Conservation (phyloP, 2,888 invertebrate species). For the Phyto melanocephala region DNA sequence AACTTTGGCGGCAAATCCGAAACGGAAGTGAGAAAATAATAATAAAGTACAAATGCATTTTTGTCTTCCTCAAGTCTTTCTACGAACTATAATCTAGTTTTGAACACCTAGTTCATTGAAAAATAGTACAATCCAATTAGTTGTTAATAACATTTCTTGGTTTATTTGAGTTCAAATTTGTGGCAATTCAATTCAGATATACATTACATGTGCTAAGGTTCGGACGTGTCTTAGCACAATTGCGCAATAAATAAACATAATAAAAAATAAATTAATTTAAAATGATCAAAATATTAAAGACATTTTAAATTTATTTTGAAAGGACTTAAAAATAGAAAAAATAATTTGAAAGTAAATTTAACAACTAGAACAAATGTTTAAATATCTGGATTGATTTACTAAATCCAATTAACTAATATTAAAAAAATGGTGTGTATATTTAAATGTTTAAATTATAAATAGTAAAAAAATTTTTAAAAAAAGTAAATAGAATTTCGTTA, state of each 20-base stretch:
- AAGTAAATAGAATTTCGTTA: not conserved
- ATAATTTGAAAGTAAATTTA: conserved; percentile 4
- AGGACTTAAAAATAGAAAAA: conserved; percentile 16
- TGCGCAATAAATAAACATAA: conserved; percentile 55
- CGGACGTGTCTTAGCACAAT: conserved; percentile 75
- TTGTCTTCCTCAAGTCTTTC: conserved; percentile 37
- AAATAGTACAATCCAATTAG: conserved; percentile 78
- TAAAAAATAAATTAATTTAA: conserved; percentile 5
- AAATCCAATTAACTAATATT: conserved; percentile 71
- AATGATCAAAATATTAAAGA: conserved; percentile 26
- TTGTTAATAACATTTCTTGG: conserved; percentile 49
- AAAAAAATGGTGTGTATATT: conserved; percentile 73
- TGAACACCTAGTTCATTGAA: conserved; percentile 66
- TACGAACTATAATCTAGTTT: conserved; percentile 50
- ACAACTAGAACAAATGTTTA: conserved; percentile 35
- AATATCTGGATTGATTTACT: conserved; percentile 62
- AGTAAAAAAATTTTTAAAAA: not conserved
- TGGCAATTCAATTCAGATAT: conserved; percentile 72
- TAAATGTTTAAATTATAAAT: conserved; percentile 3
- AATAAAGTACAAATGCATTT: conserved; percentile 31
- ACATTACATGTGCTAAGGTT: conserved; percentile 75
- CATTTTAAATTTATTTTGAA: conserved; percentile 1
- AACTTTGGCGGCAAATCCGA: conserved; percentile 53
- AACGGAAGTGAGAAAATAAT: conserved; percentile 50
- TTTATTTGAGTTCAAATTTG: conserved; percentile 62